Evolutionary conservation across 2,797 vertebrate genomes (phyloP), one percentile per base, ranked within the genome.

Genomic region (Diplodus sargus): DNA sequence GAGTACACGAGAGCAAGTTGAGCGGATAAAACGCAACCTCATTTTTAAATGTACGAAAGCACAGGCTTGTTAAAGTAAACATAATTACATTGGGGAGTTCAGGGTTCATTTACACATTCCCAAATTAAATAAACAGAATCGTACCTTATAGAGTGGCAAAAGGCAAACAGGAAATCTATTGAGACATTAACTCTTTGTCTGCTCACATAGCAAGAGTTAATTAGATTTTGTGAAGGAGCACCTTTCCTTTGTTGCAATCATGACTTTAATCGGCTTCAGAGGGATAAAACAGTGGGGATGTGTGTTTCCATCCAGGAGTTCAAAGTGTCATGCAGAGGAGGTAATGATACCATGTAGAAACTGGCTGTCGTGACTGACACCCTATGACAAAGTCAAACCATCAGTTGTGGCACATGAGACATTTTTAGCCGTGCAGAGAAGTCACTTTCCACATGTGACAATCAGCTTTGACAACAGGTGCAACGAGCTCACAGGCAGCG

Each of bases 71-170:
- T 89, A 79, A 60, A 7, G 23, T 60, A 53, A 76, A 82, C 62
- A 17, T 84, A 84, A 90, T 86, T 87, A 56, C 78, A 52, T 18
- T 42, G 52, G 70, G 64, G 83, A 82, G 68, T 63, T 61, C 61
- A 53, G 28, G 13, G 80, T 84, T 87, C 64, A 84, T 88, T 92
- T 82, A 69, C 75, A 85, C 72, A 42, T 76, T 84, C 81, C 54
- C 4, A 78, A 81, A 89, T 85, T 43, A 82, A 88, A 87, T 82
- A 62, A 86, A 78, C 39, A 63, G 23, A 66, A 68, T 83, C 57
- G 59, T 67, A 45, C 57, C 58, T 85, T 17, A 76, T 30, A 57
- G 11, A 17, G 51, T 20, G 5, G 2, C 53, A 43, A 62, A 72
- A 78, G 4, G 28, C 70, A 7, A 39, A 84, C 23, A 47, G 69